phyloP scores from a whole-genome alignment of 2,797 vertebrate species.

The Astyanax mexicanus region DNA sequence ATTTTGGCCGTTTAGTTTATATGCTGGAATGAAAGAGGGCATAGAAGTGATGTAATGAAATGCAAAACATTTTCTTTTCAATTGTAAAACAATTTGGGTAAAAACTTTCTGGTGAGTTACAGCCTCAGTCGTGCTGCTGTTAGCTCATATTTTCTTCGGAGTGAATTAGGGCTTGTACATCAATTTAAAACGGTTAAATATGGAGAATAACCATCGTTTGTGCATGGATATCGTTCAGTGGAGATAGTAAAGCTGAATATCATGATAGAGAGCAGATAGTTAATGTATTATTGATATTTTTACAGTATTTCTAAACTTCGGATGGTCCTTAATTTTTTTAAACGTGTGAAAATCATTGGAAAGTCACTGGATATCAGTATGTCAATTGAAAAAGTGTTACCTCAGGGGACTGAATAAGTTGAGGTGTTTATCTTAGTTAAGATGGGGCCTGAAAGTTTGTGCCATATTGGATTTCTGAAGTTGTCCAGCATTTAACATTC shows the following conservation, averaged over 20 bases:
- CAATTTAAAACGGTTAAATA: background rate
- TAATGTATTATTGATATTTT: background rate
- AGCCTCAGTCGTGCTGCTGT: background rate
- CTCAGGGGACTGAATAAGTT: too few species aligned
- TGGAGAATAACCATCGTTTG: background rate
- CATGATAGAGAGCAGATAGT: background rate
- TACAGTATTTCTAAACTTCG: background rate
- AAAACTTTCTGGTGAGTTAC: background rate
- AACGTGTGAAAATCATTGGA: background rate
- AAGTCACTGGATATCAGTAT: too few species aligned
- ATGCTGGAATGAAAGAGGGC: slow-evolving; percentile 42
- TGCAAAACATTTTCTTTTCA: slow-evolving; percentile 35
- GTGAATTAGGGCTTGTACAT: background rate
- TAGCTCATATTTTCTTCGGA: background rate
- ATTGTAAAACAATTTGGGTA: slow-evolving; percentile 42
- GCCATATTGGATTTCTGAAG: too few species aligned
- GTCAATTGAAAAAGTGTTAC: too few species aligned
- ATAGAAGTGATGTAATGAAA: slow-evolving; percentile 53
- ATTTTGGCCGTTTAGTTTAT: slow-evolving; percentile 54
- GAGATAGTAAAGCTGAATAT: background rate
- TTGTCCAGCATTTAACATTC: too few species aligned
- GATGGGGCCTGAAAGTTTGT: too few species aligned
- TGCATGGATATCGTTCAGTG: background rate
- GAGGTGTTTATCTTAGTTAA: too few species aligned
- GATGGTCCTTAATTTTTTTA: background rate